phyloP scores from a whole-genome alignment of 1,140 invertebrate species.

The Aphelenchoides avenae region DNA sequence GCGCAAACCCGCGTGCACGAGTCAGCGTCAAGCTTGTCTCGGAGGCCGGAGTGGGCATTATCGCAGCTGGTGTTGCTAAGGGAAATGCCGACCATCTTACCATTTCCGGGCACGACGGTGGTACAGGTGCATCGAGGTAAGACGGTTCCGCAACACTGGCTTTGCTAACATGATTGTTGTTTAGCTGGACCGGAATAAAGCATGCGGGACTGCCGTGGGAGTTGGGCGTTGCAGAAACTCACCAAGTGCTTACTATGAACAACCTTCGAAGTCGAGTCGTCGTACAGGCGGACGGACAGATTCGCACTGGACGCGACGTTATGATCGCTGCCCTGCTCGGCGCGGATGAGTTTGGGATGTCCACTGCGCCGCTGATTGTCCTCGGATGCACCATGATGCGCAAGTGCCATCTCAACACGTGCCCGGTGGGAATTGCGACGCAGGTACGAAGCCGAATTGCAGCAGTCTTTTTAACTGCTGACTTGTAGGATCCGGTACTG shows the following conservation, averaged over 20 bases:
- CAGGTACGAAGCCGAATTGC: conserved; percentile 61
- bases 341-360: conserved; percentile 89
- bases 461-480: conserved; percentile 1
- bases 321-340: conserved; percentile 88
- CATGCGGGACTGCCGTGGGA: conserved; percentile 91
- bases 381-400: conserved; percentile 99
- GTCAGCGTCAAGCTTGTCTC: conserved; percentile 97
- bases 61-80: conserved; percentile 94
- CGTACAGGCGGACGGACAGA: conserved; percentile 88
- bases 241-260: conserved; percentile 87
- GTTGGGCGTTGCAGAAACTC: conserved; percentile 90
- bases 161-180: conserved; percentile 64
- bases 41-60: conserved; percentile 94
- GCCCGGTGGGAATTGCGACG: conserved; percentile 95
- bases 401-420: conserved; percentile 98
- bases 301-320: conserved; percentile 85
- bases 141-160: conserved; percentile 8
- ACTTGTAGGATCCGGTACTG: conserved; percentile 76
- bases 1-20: conserved; percentile 86
- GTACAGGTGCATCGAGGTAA: conserved; percentile 74
- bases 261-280: conserved; percentile 88
- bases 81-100: conserved; percentile 97
- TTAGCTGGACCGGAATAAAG: conserved; percentile 84
- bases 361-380: conserved; percentile 91
- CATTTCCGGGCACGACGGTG: conserved; percentile 96